phyloP scores from a whole-genome alignment of 1,140 invertebrate genomes.

The Penaeus japonicus region DNA sequence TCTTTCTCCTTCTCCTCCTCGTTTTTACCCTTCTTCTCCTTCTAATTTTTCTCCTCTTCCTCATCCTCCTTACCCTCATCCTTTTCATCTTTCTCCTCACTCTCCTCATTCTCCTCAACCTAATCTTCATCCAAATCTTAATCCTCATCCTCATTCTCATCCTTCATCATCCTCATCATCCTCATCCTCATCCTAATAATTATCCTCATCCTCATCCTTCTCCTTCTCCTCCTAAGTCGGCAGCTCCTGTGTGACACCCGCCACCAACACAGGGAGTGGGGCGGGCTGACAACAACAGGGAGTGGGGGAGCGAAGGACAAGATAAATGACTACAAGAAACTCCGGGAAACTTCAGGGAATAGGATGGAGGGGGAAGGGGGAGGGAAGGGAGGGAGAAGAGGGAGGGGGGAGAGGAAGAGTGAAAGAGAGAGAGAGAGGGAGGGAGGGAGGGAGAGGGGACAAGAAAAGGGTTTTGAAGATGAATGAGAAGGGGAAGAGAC shows the following conservation, averaged over 20 bases:
- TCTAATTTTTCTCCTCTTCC: background rate
- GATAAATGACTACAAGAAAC: slow-evolving; percentile 46
- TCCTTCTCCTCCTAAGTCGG: background rate
- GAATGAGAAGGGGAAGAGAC: background rate
- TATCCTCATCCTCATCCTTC: background rate
- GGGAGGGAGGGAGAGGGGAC: background rate
- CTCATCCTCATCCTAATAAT: background rate
- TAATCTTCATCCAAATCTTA: background rate
- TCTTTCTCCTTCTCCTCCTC: background rate
- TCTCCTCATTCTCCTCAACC: background rate
- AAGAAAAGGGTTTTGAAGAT: background rate
- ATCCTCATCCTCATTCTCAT: background rate
- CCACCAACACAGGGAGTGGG: slow-evolving; percentile 43
- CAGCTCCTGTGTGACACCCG: slow-evolving; percentile 35
- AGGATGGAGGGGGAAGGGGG: background rate
- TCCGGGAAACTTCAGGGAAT: slow-evolving; percentile 2
- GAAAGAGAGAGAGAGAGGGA: background rate
- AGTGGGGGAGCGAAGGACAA: slow-evolving; percentile 25
- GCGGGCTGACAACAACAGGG: slow-evolving; percentile 40
- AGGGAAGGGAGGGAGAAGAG: background rate
- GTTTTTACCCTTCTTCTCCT: no score
- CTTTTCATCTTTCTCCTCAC: background rate
- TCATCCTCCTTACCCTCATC: background rate
- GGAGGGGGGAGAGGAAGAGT: background rate
- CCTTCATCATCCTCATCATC: background rate